Conservation (phyloP, 2,888 invertebrate species). For the Stramonita haemastoma region DNA sequence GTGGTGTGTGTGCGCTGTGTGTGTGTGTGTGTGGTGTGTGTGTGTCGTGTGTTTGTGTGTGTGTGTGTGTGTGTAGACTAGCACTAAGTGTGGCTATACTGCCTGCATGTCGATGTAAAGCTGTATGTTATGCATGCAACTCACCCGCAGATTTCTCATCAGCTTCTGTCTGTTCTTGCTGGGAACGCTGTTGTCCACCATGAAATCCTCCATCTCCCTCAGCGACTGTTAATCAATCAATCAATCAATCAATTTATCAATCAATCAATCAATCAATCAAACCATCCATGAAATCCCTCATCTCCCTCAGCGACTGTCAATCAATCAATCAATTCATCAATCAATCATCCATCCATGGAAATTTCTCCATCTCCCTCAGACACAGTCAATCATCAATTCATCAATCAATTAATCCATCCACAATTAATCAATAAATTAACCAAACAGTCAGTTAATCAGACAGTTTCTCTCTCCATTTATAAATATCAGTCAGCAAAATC, state of each 20-base stretch:
- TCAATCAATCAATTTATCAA: not conserved
- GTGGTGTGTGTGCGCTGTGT: too few species aligned
- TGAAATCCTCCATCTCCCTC: slow-evolving; percentile 70
- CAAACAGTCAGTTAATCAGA: too few species aligned
- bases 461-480: too few species aligned
- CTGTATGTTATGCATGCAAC: not conserved
- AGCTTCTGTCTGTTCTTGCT: slow-evolving; percentile 75
- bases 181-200: slow-evolving; percentile 73
- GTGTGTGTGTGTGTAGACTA: too few species aligned
- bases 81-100: too few species aligned
- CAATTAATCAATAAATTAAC: too few species aligned
- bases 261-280: slow-evolving; percentile 19
- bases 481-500: too few species aligned
- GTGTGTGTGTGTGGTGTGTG: too few species aligned
- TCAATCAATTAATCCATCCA: not conserved
- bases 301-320: not conserved
- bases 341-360: not conserved
- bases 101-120: too few species aligned
- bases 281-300: not conserved
- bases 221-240: slow-evolving; percentile 58
- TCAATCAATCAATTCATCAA: not conserved
- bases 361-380: not conserved
- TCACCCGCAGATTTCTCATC: slow-evolving; percentile 75
- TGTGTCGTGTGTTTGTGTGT: too few species aligned
- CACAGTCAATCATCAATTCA: not conserved